A percentile compares a stretch with the other conserved stretches of the same genome.
Conservation (phyloP, 2,113 vertebrate species). For the rabbit (Oryctolagus cuniculus) region DNA sequence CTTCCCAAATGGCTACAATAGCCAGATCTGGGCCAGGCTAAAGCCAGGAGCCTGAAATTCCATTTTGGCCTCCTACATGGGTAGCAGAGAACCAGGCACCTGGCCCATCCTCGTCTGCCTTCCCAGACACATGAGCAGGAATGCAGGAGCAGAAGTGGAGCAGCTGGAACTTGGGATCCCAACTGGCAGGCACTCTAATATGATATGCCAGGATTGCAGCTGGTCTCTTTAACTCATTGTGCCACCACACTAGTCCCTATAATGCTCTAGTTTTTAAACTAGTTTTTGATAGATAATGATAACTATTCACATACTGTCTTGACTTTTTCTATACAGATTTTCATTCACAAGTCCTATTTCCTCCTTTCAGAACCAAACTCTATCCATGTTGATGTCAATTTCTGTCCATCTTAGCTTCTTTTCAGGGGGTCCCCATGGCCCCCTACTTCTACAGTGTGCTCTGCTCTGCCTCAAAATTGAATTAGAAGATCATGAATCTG, state of each 20-base stretch:
- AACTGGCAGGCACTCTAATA: too few species aligned
- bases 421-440: neutral
- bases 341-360: neutral
- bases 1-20: too few species aligned
- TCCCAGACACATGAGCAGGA: too few species aligned
- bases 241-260: neutral
- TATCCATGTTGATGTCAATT: neutral
- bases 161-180: too few species aligned
- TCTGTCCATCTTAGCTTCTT: neutral
- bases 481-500: neutral
- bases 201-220: too few species aligned
- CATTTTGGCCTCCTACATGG: too few species aligned
- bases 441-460: neutral
- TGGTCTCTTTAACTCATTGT: too few species aligned
- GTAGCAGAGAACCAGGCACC: too few species aligned
- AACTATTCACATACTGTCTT: neutral
- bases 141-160: too few species aligned
- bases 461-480: constrained; percentile 41
- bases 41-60: too few species aligned
- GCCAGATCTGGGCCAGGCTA: too few species aligned
- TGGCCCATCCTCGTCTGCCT: too few species aligned
- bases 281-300: neutral
- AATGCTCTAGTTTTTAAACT: neutral
- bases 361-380: neutral
- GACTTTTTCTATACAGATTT: constrained; percentile 7